These are phyloP conservation scores for Drosophila tani DNA, from an alignment of 1,140 invertebrate genomes.

Conservation along the genomic window DNA sequence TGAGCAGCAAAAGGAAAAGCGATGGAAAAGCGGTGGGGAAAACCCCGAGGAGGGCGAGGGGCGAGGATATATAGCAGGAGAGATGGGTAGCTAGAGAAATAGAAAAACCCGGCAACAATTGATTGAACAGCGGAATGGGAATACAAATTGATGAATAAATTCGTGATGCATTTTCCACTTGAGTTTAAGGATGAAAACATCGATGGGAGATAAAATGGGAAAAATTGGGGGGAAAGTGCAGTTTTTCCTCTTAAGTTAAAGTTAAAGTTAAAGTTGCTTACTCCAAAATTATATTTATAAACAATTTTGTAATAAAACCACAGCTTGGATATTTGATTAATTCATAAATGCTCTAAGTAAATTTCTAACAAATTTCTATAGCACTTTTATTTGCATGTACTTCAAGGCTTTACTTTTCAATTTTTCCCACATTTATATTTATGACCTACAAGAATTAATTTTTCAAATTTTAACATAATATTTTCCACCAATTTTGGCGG, in stretches of 20 bases:
- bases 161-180: conserved; percentile 27
- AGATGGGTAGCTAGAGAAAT: conserved; percentile 2
- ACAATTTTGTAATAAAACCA: too few relatives aligned
- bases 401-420: too few relatives aligned
- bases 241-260: background rate
- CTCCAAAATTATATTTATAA: too few relatives aligned
- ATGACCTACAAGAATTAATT: too few relatives aligned
- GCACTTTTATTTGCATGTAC: too few relatives aligned
- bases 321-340: too few relatives aligned
- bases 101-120: conserved; percentile 36
- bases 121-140: conserved; percentile 40
- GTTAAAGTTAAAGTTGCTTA: background rate
- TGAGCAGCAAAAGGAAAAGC: conserved; percentile 69
- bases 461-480: too few relatives aligned
- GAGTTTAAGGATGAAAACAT: conserved; percentile 9
- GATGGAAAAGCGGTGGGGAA: conserved; percentile 14
- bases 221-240: too few relatives aligned
- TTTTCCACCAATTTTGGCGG: background rate
- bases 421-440: too few relatives aligned
- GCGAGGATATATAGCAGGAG: conserved; percentile 7
- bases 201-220: background rate
- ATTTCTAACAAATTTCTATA: too few relatives aligned
- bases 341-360: too few relatives aligned
- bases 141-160: conserved; percentile 52
- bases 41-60: background rate